These are phyloP conservation scores for Glareola pratincola DNA, from an alignment of 2,113 vertebrate genomes.

Conservation along the genomic window DNA sequence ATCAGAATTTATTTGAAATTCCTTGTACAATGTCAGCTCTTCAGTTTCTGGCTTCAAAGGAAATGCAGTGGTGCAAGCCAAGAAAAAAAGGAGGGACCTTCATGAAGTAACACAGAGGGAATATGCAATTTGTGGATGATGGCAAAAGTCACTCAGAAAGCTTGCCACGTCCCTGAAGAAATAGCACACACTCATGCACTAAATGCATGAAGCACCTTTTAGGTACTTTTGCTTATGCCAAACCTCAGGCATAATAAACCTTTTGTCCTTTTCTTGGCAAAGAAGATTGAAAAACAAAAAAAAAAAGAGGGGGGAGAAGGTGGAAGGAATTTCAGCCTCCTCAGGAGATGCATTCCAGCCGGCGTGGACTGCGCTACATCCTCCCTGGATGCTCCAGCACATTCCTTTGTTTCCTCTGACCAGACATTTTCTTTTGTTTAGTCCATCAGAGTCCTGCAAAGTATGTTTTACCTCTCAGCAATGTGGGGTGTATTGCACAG, in stretches of 20 bases:
- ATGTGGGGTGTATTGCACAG: neutral
- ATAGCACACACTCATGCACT: neutral
- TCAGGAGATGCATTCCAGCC: constrained; percentile 35
- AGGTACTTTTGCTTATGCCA: constrained; percentile 15
- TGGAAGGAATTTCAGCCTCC: constrained; percentile 56
- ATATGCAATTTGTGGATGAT: constrained; percentile 33
- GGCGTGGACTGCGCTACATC: neutral
- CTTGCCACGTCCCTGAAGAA: constrained; percentile 22
- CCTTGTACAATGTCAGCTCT: neutral
- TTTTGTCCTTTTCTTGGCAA: constrained; percentile 55
- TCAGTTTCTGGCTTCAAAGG: neutral
- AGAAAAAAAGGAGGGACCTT: constrained; percentile 10
- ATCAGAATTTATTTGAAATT: neutral
- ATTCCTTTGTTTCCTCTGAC: constrained; percentile 48
- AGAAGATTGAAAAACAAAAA: neutral
- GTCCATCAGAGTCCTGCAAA: neutral
- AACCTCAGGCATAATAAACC: constrained; percentile 35
- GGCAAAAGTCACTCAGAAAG: constrained; percentile 19
- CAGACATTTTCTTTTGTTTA: constrained; percentile 48
- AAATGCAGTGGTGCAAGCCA: neutral
- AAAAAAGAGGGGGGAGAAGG: neutral
- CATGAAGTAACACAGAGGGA: neutral
- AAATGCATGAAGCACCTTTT: constrained; percentile 37
- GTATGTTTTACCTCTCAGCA: neutral
- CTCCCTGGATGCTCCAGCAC: constrained; percentile 40